These are phyloP conservation scores for Camponotus pennsylvanicus DNA, from an alignment of 1,140 invertebrate genomes.

Conservation along the genomic window DNA sequence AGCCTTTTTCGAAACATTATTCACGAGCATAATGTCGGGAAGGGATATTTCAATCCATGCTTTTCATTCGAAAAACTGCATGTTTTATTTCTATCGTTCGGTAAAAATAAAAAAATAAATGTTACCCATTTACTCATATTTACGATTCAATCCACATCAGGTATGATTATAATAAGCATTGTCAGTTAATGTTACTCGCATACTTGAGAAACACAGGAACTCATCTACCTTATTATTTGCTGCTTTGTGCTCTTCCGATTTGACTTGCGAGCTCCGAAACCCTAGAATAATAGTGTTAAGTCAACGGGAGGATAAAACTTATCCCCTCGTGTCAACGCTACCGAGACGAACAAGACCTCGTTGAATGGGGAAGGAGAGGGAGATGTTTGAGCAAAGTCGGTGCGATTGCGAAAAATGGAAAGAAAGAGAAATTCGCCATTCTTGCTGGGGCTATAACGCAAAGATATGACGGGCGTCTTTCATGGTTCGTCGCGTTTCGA, in stretches of 20 bases:
- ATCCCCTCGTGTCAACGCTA: not conserved
- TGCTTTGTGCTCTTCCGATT: not conserved
- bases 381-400: not conserved
- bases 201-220: not conserved
- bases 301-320: conserved; percentile 34
- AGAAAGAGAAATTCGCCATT: conserved; percentile 56
- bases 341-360: not conserved
- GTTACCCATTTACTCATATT: not conserved
- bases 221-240: not conserved
- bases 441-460: conserved; percentile 34
- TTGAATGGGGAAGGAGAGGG: not conserved
- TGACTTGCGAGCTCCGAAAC: not conserved
- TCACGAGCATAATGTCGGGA: not conserved
- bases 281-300: not conserved
- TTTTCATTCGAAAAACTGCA: not conserved
- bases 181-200: not conserved
- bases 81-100: not conserved
- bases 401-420: conserved; percentile 24
- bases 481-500: conserved; percentile 71
- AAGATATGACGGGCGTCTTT: conserved; percentile 72
- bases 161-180: not conserved
- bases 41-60: not conserved
- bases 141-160: not conserved
- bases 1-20: not conserved
- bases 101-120: not conserved